Evolutionary conservation across 1,140 invertebrate genomes (phyloP), one percentile per base, ranked within the genome.

Genomic region (Lordiphosa clarofinis): DNA sequence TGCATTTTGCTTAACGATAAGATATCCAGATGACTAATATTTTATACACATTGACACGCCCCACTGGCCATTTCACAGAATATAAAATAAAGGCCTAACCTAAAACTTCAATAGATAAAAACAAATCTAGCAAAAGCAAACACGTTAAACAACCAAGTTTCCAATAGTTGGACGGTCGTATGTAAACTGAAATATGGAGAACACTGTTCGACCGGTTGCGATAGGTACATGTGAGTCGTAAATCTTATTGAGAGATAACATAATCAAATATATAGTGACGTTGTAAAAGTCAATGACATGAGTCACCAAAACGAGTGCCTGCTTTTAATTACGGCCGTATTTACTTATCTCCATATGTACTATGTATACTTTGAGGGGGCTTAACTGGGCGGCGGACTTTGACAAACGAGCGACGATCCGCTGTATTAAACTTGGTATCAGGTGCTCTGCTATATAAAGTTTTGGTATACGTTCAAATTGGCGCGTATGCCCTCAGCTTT

Each of bases 401-500:
- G 61, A 65, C 39, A 64, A 59, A 63, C 54, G 54, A 57, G 15
- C 53, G 43, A 46, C 24, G 24, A 46, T 46, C 43, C 43, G n/a
- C 12, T 6, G 65, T 44, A 67, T 67, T 67, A 57, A 54, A 28
- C 10, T 13, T 37, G 40, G 40, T 55, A 54, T 40, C 35, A 39
- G 31, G 43, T 21, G 12, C 6, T n/a, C 59, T 48, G 31, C 37
- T 33, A 58, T 24, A 9, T 47, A 35, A n/a, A 49, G 49, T 53
- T 46, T 33, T 7, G 15, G 13, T 31, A n/a, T 59, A 65, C 66
- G 66, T 69, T 69, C 21, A 40, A 55, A 42, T 46, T 52, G 49
- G 39, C 66, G 61, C 66, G 61, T 69, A 65, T 33, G 37, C 65
- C 28, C 12, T 24, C 2, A 13, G 28, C 24, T 11, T 1, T 33